phyloP scores from a whole-genome alignment of 2,113 vertebrate species.

The Engraulis encrasicolus region DNA sequence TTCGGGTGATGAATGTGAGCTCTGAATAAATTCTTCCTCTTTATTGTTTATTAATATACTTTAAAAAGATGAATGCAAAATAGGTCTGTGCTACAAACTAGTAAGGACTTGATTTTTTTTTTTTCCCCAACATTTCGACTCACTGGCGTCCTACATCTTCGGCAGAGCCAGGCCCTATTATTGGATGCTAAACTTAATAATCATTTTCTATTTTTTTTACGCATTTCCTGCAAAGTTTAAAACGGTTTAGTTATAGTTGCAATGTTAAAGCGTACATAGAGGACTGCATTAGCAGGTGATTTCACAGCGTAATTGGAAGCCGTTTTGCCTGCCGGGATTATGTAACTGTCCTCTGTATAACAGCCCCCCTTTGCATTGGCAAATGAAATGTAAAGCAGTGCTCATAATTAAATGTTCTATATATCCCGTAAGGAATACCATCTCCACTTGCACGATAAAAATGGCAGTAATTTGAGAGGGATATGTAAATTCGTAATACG shows the following conservation, averaged over 20 bases:
- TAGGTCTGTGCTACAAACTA: slow-evolving; percentile 67
- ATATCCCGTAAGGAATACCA: background rate
- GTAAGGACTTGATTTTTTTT: slow-evolving; percentile 77
- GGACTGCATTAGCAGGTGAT: background rate
- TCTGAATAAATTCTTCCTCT: slow-evolving; percentile 72
- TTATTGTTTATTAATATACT: slow-evolving; percentile 79
- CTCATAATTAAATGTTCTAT: background rate
- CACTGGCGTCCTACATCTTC: slow-evolving; percentile 62
- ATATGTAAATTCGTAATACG: background rate
- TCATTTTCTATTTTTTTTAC: slow-evolving; percentile 62
- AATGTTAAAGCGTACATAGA: background rate
- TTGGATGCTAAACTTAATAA: slow-evolving; percentile 74
- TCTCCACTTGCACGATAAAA: background rate
- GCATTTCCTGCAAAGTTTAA: slow-evolving; percentile 37
- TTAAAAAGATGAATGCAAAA: slow-evolving; percentile 79
- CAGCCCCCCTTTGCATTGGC: background rate
- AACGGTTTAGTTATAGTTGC: background rate
- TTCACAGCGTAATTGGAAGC: background rate
- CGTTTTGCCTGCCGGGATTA: background rate
- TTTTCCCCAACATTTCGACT: no score
- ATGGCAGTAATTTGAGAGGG: slow-evolving; percentile 13
- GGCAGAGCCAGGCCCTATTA: slow-evolving; percentile 77
- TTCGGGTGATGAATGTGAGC: slow-evolving; percentile 75
- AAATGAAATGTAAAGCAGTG: slow-evolving; percentile 2
- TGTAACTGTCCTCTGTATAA: background rate